Conservation (phyloP, 2,888 invertebrate species). For the Lochmaea capreae region DNA sequence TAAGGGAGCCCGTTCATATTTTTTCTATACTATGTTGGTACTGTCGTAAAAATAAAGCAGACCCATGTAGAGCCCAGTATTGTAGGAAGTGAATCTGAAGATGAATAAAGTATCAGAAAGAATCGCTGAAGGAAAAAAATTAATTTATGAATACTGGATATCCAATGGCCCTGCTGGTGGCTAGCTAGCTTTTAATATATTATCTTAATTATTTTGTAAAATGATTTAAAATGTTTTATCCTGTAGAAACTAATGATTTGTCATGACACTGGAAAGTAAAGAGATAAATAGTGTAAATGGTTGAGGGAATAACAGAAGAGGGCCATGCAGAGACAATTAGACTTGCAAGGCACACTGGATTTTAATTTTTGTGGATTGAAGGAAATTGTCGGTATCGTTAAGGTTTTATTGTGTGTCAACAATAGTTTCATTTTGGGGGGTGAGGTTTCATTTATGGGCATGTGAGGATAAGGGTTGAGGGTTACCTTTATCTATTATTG, state of each 20-base stretch:
- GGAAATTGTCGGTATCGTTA: conserved; percentile 35
- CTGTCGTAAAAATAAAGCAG: no score
- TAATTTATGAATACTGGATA: neutral
- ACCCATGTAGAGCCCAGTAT: no score
- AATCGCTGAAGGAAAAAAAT: no score
- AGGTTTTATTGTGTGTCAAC: conserved; percentile 37
- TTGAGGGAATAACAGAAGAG: conserved; percentile 21
- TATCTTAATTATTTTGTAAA: no score
- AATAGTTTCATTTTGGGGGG: conserved; percentile 22
- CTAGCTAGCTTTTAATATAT: no score
- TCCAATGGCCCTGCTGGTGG: no score
- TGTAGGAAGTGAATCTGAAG: no score
- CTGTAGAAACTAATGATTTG: conserved; percentile 32
- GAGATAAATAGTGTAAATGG: conserved; percentile 30
- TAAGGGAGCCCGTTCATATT: conserved; percentile 20
- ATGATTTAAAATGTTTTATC: neutral
- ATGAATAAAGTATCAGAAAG: no score
- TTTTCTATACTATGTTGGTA: no score
- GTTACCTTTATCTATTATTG: conserved; percentile 24
- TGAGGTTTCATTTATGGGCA: conserved; percentile 23
- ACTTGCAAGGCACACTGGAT: conserved; percentile 28
- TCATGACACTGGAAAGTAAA: conserved; percentile 21
- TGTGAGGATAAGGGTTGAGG: conserved; percentile 24
- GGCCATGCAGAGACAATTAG: conserved; percentile 32
- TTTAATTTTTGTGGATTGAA: conserved; percentile 30